A percentile compares a stretch with the other conserved stretches of the same genome.
phyloP scores from a whole-genome alignment of 1,140 invertebrate genomes.

The Agrilus planipennis region DNA sequence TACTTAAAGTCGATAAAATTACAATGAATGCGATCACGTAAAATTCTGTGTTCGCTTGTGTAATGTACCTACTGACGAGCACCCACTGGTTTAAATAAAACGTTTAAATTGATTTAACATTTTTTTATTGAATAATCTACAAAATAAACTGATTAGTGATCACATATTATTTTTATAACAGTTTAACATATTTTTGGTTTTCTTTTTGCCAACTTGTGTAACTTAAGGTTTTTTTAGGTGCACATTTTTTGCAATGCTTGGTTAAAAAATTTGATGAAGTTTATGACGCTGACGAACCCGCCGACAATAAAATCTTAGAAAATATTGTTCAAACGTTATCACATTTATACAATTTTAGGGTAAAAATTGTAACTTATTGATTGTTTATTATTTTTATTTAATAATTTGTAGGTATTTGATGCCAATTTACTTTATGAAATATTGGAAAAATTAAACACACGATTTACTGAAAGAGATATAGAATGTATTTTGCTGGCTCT shows the following conservation, averaged over 20 bases:
- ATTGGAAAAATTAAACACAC: conserved; percentile 47
- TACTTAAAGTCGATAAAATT: too few species aligned
- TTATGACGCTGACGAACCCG: conserved; percentile 37
- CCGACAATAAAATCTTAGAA: conserved; percentile 74
- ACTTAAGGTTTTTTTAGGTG: conserved; percentile 40
- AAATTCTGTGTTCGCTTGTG: too few species aligned
- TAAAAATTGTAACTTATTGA: conserved; percentile 30
- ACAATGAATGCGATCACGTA: too few species aligned
- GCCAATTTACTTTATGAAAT: conserved; percentile 64
- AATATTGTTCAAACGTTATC: conserved; percentile 70
- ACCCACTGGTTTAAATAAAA: too few species aligned
- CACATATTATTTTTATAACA: too few species aligned
- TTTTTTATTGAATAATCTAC: too few species aligned
- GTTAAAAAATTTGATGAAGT: conserved; percentile 54
- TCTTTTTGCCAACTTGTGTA: too few species aligned
- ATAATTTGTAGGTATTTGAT: conserved; percentile 51
- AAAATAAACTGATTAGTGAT: too few species aligned
- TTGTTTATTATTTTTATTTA: conserved; percentile 6
- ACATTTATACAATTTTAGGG: conserved; percentile 86
- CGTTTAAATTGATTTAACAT: too few species aligned
- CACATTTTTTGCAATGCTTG: conserved; percentile 61
- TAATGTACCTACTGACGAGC: too few species aligned
- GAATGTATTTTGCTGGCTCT: conserved; percentile 75
- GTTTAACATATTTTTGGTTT: too few species aligned
- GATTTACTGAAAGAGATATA: conserved; percentile 70